Conservation (phyloP, 2,888 invertebrate genomes). For the Clostera curtula region DNA sequence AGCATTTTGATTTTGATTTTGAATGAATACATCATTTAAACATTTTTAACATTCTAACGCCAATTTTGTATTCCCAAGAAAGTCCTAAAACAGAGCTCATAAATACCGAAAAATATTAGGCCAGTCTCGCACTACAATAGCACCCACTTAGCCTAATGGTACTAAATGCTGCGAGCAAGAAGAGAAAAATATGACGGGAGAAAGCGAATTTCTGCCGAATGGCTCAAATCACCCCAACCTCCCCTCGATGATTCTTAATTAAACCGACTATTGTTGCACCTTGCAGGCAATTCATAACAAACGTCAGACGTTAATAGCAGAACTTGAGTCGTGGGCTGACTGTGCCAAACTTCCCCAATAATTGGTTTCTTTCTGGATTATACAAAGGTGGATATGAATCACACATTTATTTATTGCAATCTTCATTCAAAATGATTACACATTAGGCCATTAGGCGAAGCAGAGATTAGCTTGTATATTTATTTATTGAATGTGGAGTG, state of each 20-base stretch:
- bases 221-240: slow-evolving; percentile 20
- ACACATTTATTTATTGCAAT: slow-evolving; percentile 5
- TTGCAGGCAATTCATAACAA: slow-evolving; percentile 56
- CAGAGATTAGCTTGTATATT: too few relatives aligned
- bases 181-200: slow-evolving; percentile 16
- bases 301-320: slow-evolving; percentile 47
- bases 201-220: slow-evolving; percentile 14
- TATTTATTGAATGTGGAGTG: too few relatives aligned
- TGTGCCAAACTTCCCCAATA: slow-evolving; percentile 35
- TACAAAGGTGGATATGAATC: slow-evolving; percentile 8
- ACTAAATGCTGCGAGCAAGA: slow-evolving; percentile 7
- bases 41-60: too few relatives aligned
- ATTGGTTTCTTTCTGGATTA: slow-evolving; percentile 40
- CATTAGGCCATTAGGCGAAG: too few relatives aligned
- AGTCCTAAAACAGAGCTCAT: too few relatives aligned
- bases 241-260: slow-evolving; percentile 51
- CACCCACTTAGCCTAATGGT: slow-evolving; percentile 10
- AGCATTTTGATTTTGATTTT: too few relatives aligned
- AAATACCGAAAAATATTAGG: slow-evolving; percentile 5
- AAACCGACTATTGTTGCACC: slow-evolving; percentile 56
- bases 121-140: slow-evolving; percentile 12
- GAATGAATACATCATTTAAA: too few relatives aligned
- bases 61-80: too few relatives aligned
- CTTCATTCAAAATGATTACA: slow-evolving; percentile 9
- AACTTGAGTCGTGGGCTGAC: slow-evolving; percentile 39